These are phyloP conservation scores for Aphyosemion australe DNA, from an alignment of 2,113 vertebrate species.

Conservation along the genomic window DNA sequence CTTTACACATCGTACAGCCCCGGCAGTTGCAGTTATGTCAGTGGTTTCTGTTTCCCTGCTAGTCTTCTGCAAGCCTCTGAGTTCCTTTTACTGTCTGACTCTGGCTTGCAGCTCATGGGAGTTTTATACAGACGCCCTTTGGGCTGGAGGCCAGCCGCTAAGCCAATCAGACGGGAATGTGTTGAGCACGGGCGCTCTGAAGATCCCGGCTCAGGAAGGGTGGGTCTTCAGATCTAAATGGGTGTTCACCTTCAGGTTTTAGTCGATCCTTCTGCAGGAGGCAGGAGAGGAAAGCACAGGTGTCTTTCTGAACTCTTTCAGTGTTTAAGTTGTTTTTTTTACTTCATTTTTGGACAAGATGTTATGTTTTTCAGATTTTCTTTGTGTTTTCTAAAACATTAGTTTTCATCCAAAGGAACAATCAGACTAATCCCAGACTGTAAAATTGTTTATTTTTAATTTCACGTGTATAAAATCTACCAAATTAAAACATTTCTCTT, in stretches of 20 bases:
- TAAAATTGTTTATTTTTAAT: neutral
- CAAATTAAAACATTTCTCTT: no score
- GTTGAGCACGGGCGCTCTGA: slow-evolving; percentile 33
- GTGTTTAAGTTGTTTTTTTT: neutral
- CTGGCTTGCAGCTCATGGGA: slow-evolving; percentile 52
- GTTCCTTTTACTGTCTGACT: slow-evolving; percentile 62
- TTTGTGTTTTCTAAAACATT: no score
- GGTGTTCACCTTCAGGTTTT: slow-evolving; percentile 56
- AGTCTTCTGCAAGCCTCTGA: slow-evolving; percentile 26
- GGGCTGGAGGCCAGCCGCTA: slow-evolving; percentile 72
- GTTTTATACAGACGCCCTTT: slow-evolving; percentile 71
- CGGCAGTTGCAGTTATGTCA: slow-evolving; percentile 31
- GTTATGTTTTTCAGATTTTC: neutral
- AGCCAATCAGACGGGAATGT: slow-evolving; percentile 78
- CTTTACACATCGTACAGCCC: slow-evolving; percentile 79
- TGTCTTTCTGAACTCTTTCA: neutral
- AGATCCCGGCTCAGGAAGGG: slow-evolving; percentile 32
- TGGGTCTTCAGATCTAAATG: slow-evolving; percentile 16
- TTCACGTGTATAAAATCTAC: no score
- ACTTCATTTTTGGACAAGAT: no score
- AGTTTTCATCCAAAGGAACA: no score
- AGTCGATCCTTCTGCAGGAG: slow-evolving; percentile 26
- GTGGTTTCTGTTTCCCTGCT: slow-evolving; percentile 12
- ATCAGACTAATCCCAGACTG: neutral
- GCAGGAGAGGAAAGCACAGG: slow-evolving; percentile 1